These are phyloP conservation scores for Salvator merianae DNA, from an alignment of 2,113 vertebrate species.

Conservation along the genomic window DNA sequence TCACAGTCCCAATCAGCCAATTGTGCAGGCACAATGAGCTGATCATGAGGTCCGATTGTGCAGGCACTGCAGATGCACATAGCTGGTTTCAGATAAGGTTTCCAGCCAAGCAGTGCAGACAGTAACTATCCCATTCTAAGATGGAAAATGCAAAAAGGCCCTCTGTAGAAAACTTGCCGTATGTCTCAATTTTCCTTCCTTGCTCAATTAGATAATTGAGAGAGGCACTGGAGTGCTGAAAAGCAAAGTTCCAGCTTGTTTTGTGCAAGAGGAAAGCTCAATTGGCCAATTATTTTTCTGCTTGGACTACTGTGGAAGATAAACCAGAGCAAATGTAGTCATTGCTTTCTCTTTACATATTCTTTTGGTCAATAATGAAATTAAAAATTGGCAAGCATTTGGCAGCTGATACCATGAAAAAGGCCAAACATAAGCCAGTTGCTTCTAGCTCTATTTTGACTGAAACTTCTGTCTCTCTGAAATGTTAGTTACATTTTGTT, in stretches of 20 bases:
- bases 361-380: neutral
- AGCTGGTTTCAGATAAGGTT: no score
- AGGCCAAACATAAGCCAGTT: neutral
- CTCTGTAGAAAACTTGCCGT: neutral
- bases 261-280: constrained; percentile 45
- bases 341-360: neutral
- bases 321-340: constrained; percentile 16
- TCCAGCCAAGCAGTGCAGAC: no score
- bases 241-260: constrained; percentile 45
- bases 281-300: constrained; percentile 17
- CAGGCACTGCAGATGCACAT: no score
- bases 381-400: constrained; percentile 21
- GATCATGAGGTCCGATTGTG: no score
- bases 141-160: no score
- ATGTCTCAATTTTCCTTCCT: neutral
- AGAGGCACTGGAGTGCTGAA: neutral
- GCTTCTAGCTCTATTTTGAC: neutral
- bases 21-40: no score
- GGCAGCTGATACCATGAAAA: constrained; percentile 10
- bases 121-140: no score
- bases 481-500: constrained; percentile 11
- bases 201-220: constrained; percentile 15
- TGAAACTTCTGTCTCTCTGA: constrained; percentile 12
- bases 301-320: constrained; percentile 18
- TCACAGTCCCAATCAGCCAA: no score